Evolutionary conservation across 2,888 invertebrate species (phyloP), one percentile per base, ranked within the genome.

Genomic region (Drosophila eohydei): DNA sequence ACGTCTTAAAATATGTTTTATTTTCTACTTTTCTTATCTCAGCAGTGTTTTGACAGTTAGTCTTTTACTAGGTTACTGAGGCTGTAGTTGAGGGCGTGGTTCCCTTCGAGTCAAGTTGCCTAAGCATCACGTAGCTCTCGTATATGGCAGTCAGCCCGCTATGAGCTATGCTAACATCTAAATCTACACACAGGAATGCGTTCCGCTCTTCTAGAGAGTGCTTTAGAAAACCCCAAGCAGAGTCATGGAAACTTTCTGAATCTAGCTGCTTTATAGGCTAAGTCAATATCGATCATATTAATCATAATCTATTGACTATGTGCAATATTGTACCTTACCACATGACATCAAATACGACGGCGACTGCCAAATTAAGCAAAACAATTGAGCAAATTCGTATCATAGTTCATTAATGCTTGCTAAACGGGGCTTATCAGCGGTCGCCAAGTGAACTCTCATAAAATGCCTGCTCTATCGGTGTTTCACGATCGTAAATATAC

Each of bases 361-460:
- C 14, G 21, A 14, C 8, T 21, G 65, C 59, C 65, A 63, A 74
- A 74, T 60, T n/a, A 43, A 12, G 16, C 12, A 38, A 21, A 30
- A 41, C 28, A 41, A 14, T 36, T 30, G 14, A 7, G 26, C 34
- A 50, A 54, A 38, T 60, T 48, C 50, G 64, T 69, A 72, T 78
- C 63, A 40, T 21, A 67, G 59, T 65, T 52, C 16, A 61, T 21
- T 54, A 14, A 54, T 38, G 26, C 44, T 43, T 61, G 38, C 16
- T 32, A 48, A 58, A 55, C 51, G 16, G 8, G 8, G 40, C 74
- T 88, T 85, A 88, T 83, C 88, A 82, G 64, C 41, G 7, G 71
- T 79, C 66, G 77, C 69, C 77, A 74, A 58, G 67, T 72, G 57
- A 50, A 55, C 62, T 66, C 73, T 67, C 74, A 83, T 84, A 81